These are phyloP conservation scores for Loris lydekkerianus DNA, from an alignment of 2,797 vertebrate genomes.

Conservation along the genomic window DNA sequence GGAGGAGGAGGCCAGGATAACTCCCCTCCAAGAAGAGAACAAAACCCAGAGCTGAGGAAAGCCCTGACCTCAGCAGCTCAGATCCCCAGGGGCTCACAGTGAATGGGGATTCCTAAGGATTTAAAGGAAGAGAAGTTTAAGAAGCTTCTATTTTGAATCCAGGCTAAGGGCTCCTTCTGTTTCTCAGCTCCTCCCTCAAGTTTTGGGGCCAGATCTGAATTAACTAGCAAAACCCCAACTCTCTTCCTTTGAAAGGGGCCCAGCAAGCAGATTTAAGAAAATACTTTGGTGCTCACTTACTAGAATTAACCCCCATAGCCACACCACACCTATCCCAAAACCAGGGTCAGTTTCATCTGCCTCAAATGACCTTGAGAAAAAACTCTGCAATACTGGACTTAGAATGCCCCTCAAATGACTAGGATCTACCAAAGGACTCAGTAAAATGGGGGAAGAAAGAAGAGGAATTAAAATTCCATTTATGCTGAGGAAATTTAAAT, in stretches of 20 bases:
- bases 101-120: constrained; percentile 83
- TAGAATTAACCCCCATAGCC: neutral
- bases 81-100: constrained; percentile 80
- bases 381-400: neutral
- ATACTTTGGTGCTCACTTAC: neutral
- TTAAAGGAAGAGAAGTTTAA: constrained; percentile 80
- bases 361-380: constrained; percentile 67
- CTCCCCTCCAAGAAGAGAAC: constrained; percentile 66
- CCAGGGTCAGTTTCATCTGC: constrained; percentile 47
- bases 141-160: constrained; percentile 76
- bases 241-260: constrained; percentile 67
- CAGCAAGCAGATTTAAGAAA: constrained; percentile 37
- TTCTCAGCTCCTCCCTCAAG: constrained; percentile 74
- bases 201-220: constrained; percentile 70
- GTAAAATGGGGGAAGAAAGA: neutral
- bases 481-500: constrained; percentile 65
- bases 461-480: constrained; percentile 71
- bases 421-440: neutral
- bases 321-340: neutral
- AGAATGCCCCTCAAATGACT: constrained; percentile 46
- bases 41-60: constrained; percentile 78
- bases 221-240: constrained; percentile 59
- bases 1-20: constrained; percentile 60
- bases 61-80: constrained; percentile 77
- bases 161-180: constrained; percentile 64